Percentiles rank a stretch among this genome's conserved stretches.
phyloP scores from a whole-genome alignment of 2,797 vertebrate species.

The Gallinago nigripennis region DNA sequence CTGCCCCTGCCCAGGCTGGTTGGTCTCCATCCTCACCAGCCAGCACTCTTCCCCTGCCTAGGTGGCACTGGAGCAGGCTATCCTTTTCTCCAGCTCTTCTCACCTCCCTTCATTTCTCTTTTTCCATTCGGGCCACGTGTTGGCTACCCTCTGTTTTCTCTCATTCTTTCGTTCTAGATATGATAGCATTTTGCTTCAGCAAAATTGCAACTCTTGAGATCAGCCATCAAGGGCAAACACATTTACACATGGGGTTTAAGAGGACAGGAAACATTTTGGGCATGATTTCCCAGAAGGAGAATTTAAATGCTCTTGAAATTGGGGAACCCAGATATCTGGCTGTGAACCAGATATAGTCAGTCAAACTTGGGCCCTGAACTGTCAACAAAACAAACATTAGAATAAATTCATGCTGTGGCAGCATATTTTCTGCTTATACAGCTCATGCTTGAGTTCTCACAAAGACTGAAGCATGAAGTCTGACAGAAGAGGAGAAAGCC shows the following conservation, averaged over 20 bases:
- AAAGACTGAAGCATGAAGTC: constrained; percentile 1
- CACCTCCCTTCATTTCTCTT: neutral
- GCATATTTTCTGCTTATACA: constrained; percentile 32
- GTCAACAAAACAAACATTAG: neutral
- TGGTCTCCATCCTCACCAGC: neutral
- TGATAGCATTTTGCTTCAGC: constrained; percentile 16
- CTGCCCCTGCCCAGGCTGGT: neutral
- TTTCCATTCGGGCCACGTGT: neutral
- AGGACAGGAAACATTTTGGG: neutral
- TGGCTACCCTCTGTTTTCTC: neutral
- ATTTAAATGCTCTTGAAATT: neutral
- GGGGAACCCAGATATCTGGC: neutral
- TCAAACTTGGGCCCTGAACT: neutral
- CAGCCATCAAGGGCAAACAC: neutral
- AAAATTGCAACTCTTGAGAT: neutral
- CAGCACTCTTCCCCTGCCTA: neutral
- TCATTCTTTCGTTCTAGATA: constrained; percentile 10
- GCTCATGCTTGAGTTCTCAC: constrained; percentile 5
- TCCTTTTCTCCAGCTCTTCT: neutral
- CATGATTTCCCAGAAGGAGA: neutral
- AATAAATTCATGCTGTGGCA: constrained; percentile 12
- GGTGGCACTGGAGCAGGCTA: neutral
- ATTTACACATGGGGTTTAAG: neutral
- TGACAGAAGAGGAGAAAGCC: neutral
- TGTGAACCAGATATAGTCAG: neutral